Conservation (phyloP, 2,113 vertebrate species). For the Lynx canadensis region DNA sequence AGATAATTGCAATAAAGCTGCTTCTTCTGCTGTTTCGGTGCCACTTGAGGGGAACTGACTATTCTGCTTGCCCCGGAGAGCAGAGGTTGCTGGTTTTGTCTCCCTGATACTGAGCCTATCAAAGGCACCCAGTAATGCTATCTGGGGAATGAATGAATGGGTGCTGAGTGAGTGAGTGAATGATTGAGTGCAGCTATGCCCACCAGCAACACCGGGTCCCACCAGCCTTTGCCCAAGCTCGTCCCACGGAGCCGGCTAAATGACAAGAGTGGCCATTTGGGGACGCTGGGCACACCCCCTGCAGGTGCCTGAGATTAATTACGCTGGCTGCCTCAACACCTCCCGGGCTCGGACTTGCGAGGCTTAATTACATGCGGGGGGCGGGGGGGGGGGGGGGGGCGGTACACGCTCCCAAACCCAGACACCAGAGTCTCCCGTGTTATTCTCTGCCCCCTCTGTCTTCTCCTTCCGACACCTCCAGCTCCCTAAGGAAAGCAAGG, state of each 20-base stretch:
- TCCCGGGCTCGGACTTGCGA: neutral
- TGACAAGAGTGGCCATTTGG: slow-evolving; percentile 32
- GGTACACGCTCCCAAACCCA: neutral
- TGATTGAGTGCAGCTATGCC: neutral
- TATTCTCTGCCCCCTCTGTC: neutral
- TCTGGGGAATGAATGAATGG: neutral
- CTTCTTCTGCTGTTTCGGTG: neutral
- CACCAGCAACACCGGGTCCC: neutral
- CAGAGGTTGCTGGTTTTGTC: neutral
- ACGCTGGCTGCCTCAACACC: neutral
- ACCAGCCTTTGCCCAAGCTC: neutral
- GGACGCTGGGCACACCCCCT: neutral
- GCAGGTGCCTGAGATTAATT: neutral
- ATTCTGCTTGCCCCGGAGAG: neutral
- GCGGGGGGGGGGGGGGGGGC: neutral
- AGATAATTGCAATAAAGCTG: neutral
- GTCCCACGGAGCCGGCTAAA: neutral
- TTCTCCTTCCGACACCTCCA: neutral
- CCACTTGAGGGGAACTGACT: neutral
- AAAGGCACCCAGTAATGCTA: neutral
- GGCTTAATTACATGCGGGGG: neutral
- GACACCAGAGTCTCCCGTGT: neutral
- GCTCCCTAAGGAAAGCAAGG: neutral
- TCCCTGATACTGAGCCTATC: neutral
- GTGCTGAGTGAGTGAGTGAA: neutral